phyloP scores from a whole-genome alignment of 2,113 vertebrate species.

The Phaetusa simplex region DNA sequence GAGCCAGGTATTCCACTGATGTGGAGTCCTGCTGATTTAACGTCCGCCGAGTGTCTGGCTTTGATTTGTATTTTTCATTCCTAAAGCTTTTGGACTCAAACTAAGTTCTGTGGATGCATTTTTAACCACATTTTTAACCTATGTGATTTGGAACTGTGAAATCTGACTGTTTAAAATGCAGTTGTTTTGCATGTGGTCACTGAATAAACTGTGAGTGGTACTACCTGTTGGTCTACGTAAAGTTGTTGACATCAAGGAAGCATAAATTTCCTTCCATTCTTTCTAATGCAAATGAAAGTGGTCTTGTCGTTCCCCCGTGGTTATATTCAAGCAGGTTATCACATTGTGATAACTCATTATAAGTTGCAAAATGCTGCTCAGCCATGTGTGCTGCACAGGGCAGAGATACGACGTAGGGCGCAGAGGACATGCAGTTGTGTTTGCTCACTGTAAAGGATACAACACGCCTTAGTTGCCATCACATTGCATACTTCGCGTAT shows the following conservation, averaged over 20 bases:
- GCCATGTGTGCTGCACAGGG: not conserved
- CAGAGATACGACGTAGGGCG: not conserved
- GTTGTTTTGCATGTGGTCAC: not conserved
- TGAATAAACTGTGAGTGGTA: not conserved
- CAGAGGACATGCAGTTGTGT: not conserved
- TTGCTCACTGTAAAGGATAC: not conserved
- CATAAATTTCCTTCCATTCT: not conserved
- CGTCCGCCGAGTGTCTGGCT: not conserved
- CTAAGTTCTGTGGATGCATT: not conserved
- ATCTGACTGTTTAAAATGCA: not conserved
- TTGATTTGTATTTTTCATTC: not conserved
- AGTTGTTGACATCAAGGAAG: not conserved
- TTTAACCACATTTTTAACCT: not conserved
- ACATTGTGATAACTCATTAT: not conserved
- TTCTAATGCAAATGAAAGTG: not conserved
- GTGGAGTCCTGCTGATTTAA: not conserved
- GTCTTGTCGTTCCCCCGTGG: not conserved
- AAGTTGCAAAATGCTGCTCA: not conserved
- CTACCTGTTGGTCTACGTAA: not conserved
- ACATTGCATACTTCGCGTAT: not conserved
- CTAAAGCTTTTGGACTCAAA: not conserved
- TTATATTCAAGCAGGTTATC: not conserved
- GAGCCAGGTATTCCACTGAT: not conserved
- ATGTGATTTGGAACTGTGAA: not conserved
- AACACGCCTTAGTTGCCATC: not conserved